Conservation (phyloP, 2,797 vertebrate species). For the Sparus aurata region DNA sequence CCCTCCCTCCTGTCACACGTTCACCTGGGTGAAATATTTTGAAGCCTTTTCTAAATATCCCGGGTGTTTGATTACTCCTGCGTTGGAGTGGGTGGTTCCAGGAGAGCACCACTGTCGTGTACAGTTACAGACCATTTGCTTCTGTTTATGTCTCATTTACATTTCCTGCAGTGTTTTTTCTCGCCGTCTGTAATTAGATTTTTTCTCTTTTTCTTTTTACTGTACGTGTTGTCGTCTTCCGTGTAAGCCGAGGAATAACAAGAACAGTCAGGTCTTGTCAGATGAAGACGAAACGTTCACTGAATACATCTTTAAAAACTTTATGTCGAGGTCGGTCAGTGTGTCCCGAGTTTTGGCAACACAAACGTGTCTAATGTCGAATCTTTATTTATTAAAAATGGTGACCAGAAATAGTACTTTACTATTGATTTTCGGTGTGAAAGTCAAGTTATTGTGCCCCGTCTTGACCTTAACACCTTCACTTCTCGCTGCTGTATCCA, state of each 20-base stretch:
- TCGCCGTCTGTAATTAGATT: slow-evolving; percentile 50
- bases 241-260: slow-evolving; percentile 20
- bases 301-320: too few species aligned
- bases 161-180: slow-evolving; percentile 50
- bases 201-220: slow-evolving; percentile 1
- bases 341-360: too few species aligned
- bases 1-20: slow-evolving; percentile 21
- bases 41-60: slow-evolving; percentile 61
- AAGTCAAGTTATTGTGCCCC: too few species aligned
- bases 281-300: too few species aligned
- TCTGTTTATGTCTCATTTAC: slow-evolving; percentile 71
- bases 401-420: too few species aligned
- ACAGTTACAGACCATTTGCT: slow-evolving; percentile 71
- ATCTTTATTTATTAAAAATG: too few species aligned
- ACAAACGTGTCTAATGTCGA: too few species aligned
- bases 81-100: slow-evolving; percentile 53
- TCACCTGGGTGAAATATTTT: slow-evolving; percentile 60
- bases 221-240: slow-evolving; percentile 35
- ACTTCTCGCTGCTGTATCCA: too few species aligned
- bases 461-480: too few species aligned
- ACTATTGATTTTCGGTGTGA: too few species aligned
- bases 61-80: slow-evolving; percentile 54
- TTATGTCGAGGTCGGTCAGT: too few species aligned
- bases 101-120: slow-evolving; percentile 59
- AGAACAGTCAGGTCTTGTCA: too few species aligned